Evolutionary conservation across 2,113 vertebrate genomes (phyloP), one percentile per base, ranked within the genome.

Genomic region (Zosterops borbonicus): DNA sequence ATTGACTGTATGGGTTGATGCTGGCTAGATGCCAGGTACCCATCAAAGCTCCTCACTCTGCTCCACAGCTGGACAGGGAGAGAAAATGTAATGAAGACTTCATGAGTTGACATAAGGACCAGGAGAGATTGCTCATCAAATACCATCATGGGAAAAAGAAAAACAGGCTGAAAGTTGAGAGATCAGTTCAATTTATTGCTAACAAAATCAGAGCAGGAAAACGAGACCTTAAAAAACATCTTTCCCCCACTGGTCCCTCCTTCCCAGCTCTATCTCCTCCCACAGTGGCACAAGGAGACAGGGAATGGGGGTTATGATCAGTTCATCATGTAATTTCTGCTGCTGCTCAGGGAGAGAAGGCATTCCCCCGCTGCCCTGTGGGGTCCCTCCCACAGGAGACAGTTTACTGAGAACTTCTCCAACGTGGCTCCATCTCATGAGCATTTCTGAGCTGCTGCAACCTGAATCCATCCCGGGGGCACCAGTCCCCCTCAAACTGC

Each of bases 401-500:
- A 18, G 25, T 31, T 76, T 23, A 17, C 22, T 16, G 7, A 18
- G 44, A 52, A 18, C 37, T 59, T 25, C 31, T 42, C 42, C 31
- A 7, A 2, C 0, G 0, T 31, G 37, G 37, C 20, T 42, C 16
- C 22, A 31, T 50, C 17, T 35, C 52, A 22, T 0, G 2, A 42
- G 31, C 35, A 27, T 17, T 44, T 50, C 20, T 16, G 13, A 59
- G 9, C 37, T 76, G 44, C 44, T 67, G 44, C 16, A 31, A 7
- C 2, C 5, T 25, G 24, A 50, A 12, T 35, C 44, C 37, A 21
- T 59, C 62, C 13, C 52, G 35, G 0, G 2, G 29, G 60, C 29
- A 41, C 21, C 35, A 58, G 35, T 20, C 6, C 42, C 31, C 8
- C 35, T 24, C 7, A 21, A 13, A 21, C 44, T 50, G 16, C 20